A percentile compares a stretch with the other conserved stretches of the same genome.
These are phyloP conservation scores for Anoplius nigerrimus DNA, from an alignment of 2,888 invertebrate genomes.

Conservation along the genomic window DNA sequence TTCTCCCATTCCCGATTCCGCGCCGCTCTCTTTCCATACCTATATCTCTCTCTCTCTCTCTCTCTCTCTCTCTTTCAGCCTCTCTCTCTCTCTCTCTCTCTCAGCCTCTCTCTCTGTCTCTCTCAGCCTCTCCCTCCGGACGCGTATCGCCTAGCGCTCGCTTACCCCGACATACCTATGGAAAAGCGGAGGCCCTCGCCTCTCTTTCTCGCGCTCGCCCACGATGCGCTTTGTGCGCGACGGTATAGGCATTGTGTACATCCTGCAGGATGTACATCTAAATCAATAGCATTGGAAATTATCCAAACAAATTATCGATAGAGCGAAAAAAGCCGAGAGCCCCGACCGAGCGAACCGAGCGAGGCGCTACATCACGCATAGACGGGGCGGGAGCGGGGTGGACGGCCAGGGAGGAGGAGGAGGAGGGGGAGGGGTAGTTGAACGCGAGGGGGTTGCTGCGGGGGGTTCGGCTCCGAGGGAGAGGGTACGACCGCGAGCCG, in stretches of 20 bases:
- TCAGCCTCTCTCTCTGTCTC: constrained; percentile 13
- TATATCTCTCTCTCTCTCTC: constrained; percentile 21
- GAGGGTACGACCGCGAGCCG: constrained; percentile 4
- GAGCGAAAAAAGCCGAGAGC: constrained; percentile 58
- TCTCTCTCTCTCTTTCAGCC: constrained; percentile 21
- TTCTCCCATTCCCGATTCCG: constrained; percentile 1
- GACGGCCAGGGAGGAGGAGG: constrained; percentile 40
- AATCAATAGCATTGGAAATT: constrained; percentile 76
- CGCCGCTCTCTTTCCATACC: too few species aligned
- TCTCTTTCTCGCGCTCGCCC: constrained; percentile 8
- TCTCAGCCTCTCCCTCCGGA: constrained; percentile 2
- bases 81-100: constrained; percentile 16
- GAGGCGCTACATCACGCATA: constrained; percentile 72
- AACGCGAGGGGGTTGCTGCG: constrained; percentile 21
- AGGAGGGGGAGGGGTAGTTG: constrained; percentile 10
- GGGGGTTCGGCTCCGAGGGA: constrained; percentile 8
- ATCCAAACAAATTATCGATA: constrained; percentile 76
- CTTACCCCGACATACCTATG: constrained; percentile 3
- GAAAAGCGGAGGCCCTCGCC: too few species aligned
- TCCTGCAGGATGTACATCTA: constrained; percentile 73
- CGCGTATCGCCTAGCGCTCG: too few species aligned
- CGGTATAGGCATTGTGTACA: constrained; percentile 67
- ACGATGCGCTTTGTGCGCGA: constrained; percentile 57
- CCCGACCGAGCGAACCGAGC: constrained; percentile 59
- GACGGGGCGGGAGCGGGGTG: constrained; percentile 55